A percentile compares a stretch with the other conserved stretches of the same genome.
Conservation (phyloP, 1,140 invertebrate species). For the Gonioctena quinquepunctata region DNA sequence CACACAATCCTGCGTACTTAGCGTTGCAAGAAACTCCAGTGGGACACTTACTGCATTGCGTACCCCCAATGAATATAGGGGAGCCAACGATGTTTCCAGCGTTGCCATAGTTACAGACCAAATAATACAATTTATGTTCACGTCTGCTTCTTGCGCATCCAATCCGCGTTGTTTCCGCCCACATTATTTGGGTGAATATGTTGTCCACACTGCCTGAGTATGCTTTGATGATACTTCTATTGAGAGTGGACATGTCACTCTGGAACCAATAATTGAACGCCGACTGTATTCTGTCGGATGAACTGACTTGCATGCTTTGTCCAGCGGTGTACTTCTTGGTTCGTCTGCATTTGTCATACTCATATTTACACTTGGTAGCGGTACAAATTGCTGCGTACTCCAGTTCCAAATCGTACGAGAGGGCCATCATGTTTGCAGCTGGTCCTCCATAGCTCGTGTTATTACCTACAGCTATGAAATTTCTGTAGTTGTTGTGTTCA, state of each 20-base stretch:
- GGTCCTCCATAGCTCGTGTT: not conserved
- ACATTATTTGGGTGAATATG: slow-evolving; percentile 21
- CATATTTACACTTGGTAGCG: not conserved
- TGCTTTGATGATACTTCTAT: not conserved
- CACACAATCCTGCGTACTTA: slow-evolving; percentile 4
- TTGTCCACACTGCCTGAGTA: not conserved
- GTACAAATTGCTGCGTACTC: slow-evolving; percentile 15
- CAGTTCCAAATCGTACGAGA: slow-evolving; percentile 19
- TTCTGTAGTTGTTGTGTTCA: not conserved
- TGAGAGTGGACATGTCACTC: not conserved
- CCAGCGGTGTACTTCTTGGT: slow-evolving; percentile 5
- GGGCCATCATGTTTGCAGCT: slow-evolving; percentile 18
- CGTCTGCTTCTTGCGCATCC: slow-evolving; percentile 18
- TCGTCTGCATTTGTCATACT: slow-evolving; percentile 19
- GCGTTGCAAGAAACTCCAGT: not conserved
- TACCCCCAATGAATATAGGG: slow-evolving; percentile 17
- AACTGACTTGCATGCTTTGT: slow-evolving; percentile 3
- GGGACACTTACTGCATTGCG: not conserved
- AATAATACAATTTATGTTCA: not conserved
- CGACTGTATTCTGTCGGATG: not conserved
- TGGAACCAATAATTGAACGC: slow-evolving; percentile 13
- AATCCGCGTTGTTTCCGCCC: slow-evolving; percentile 25
- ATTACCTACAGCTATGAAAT: not conserved
- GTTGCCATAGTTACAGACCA: slow-evolving; percentile 30
- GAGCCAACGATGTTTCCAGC: slow-evolving; percentile 18